Conservation (phyloP, 2,797 vertebrate genomes). For the Diplodus sargus region DNA sequence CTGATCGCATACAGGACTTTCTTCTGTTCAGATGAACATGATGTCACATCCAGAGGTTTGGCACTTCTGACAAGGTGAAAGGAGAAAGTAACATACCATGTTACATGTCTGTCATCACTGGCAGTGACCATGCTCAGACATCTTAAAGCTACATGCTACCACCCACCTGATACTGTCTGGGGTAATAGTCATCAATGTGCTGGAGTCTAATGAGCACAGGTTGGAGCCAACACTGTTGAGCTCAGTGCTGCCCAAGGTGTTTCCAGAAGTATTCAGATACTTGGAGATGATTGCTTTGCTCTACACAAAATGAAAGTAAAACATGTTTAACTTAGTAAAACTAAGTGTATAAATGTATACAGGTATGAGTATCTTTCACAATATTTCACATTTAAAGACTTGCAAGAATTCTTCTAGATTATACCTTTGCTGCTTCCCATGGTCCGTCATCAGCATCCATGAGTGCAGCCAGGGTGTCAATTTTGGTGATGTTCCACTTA, state of each 20-base stretch:
- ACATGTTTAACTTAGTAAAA: too few species aligned
- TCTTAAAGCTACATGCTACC: not conserved
- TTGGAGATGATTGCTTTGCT: slow-evolving; percentile 74
- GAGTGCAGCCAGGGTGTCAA: slow-evolving; percentile 71
- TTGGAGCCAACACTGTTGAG: slow-evolving; percentile 68
- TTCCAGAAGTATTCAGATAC: slow-evolving; percentile 65
- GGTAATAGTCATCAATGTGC: slow-evolving; percentile 65
- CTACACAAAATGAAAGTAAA: slow-evolving; percentile 58
- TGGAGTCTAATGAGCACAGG: slow-evolving; percentile 71
- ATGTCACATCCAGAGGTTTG: slow-evolving; percentile 54
- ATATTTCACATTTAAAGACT: not conserved
- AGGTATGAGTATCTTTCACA: not conserved
- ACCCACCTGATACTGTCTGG: slow-evolving; percentile 64
- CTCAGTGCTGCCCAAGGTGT: slow-evolving; percentile 66
- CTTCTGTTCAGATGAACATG: slow-evolving; percentile 77
- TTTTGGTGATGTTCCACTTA: slow-evolving; percentile 71
- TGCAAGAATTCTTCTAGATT: not conserved
- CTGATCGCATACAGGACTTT: slow-evolving; percentile 67
- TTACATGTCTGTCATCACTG: not conserved
- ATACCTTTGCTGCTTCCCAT: slow-evolving; percentile 70
- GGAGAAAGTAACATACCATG: not conserved
- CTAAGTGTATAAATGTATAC: not conserved
- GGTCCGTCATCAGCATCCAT: slow-evolving; percentile 61
- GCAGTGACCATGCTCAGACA: not conserved
- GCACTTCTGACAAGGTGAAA: slow-evolving; percentile 62